These are phyloP conservation scores for Clarias pachynema DNA, from an alignment of 2,797 vertebrate species.

Conservation along the genomic window DNA sequence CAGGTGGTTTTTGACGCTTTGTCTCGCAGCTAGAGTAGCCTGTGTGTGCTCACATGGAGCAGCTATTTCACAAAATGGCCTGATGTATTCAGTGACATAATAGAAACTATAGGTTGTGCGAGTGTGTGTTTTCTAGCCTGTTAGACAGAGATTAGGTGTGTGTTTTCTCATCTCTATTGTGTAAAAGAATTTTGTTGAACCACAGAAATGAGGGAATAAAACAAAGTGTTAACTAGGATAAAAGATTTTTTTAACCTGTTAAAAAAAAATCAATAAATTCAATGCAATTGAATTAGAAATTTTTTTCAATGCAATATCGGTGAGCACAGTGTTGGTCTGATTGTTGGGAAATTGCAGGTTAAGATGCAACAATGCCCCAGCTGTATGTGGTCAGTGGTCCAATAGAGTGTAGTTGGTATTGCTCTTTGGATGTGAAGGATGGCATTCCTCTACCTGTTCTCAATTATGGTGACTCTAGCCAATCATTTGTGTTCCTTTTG, in stretches of 20 bases:
- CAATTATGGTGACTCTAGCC: background rate
- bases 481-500: background rate
- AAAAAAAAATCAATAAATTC: too few relatives aligned
- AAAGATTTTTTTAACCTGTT: too few relatives aligned
- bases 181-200: background rate
- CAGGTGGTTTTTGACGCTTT: conserved; percentile 34
- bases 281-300: too few relatives aligned
- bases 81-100: conserved; percentile 43
- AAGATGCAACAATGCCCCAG: background rate
- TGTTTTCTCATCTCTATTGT: background rate
- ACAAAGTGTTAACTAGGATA: background rate
- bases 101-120: conserved; percentile 22
- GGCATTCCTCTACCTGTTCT: background rate
- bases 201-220: background rate
- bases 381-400: background rate
- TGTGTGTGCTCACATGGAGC: conserved; percentile 5
- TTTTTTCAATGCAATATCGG: background rate
- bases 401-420: background rate
- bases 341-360: background rate
- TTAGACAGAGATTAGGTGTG: background rate
- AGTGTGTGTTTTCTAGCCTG: background rate
- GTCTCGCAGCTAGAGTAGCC: conserved; percentile 23
- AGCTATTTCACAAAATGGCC: conserved; percentile 30
- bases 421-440: background rate
- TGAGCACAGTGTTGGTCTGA: background rate